Percentiles rank a stretch among this genome's conserved stretches.
Conservation (phyloP, 1,140 invertebrate genomes). For the Drosophila murphyi region DNA sequence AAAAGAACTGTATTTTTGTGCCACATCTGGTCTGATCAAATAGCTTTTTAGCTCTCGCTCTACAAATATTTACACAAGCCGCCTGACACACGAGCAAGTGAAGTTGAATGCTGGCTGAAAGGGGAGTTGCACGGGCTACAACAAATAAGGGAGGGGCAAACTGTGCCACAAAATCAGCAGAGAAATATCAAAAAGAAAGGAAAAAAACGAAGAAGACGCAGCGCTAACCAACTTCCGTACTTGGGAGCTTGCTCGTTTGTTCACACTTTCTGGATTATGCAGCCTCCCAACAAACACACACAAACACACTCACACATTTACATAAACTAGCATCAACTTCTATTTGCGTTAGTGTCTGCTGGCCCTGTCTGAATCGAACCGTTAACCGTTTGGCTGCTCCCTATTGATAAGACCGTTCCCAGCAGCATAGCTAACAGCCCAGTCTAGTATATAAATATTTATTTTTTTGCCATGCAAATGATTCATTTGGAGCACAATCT, state of each 20-base stretch:
- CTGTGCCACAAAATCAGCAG: slow-evolving; percentile 51
- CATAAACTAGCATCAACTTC: slow-evolving; percentile 21
- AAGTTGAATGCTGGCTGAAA: slow-evolving; percentile 10
- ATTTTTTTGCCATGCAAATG: slow-evolving; percentile 40
- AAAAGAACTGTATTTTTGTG: slow-evolving; percentile 61
- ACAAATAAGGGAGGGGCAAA: slow-evolving; percentile 33
- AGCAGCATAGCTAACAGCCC: not conserved
- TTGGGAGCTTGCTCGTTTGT: slow-evolving; percentile 40
- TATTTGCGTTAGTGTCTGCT: slow-evolving; percentile 31
- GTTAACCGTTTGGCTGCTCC: slow-evolving; percentile 20
- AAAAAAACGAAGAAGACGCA: not conserved
- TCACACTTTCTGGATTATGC: slow-evolving; percentile 68
- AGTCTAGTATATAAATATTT: slow-evolving; percentile 34
- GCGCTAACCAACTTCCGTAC: slow-evolving; percentile 58
- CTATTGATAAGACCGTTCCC: slow-evolving; percentile 24
- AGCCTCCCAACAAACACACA: slow-evolving; percentile 38
- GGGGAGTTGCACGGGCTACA: not conserved
- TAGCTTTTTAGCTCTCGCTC: slow-evolving; percentile 39
- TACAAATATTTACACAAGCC: slow-evolving; percentile 70
- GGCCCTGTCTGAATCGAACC: slow-evolving; percentile 19
- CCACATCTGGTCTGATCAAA: slow-evolving; percentile 67
- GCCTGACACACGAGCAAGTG: slow-evolving; percentile 24
- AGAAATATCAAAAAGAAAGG: too few relatives aligned
- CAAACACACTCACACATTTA: slow-evolving; percentile 9
- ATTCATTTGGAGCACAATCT: slow-evolving; percentile 19